These are phyloP conservation scores for Tokudaia tokunoshimensis DNA, from an alignment of 2,797 vertebrate genomes.

Conservation along the genomic window DNA sequence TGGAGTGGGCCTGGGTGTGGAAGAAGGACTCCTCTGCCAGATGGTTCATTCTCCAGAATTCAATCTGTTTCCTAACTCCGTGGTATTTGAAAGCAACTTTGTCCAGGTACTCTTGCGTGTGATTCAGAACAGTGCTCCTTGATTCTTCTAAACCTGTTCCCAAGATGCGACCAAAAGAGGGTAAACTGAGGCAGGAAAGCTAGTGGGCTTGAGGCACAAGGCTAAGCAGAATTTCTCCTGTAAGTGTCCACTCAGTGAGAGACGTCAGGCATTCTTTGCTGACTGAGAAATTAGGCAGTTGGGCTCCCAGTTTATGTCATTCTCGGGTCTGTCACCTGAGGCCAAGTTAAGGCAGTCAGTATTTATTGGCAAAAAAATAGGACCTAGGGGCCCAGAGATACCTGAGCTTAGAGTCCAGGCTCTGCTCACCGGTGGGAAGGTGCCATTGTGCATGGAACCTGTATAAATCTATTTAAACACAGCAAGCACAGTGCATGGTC, in stretches of 20 bases:
- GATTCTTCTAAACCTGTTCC: constrained; percentile 6
- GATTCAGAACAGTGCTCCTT: not conserved
- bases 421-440: not conserved
- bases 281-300: not conserved
- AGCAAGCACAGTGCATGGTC: not conserved
- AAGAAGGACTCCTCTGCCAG: constrained; percentile 82
- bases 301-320: not conserved
- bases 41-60: constrained; percentile 84
- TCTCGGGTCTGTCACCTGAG: not conserved
- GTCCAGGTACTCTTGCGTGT: constrained; percentile 80
- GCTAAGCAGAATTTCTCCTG: not conserved
- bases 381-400: not conserved
- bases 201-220: not conserved
- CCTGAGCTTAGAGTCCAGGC: not conserved
- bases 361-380: not conserved
- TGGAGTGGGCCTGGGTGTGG: constrained; percentile 78
- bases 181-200: not conserved
- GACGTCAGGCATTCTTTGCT: not conserved
- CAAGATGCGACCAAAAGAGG: not conserved
- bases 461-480: not conserved
- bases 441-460: not conserved
- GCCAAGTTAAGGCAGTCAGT: not conserved
- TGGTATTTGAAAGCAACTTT: constrained; percentile 87
- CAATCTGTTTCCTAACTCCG: constrained; percentile 85
- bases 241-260: not conserved